Conservation (phyloP, 1,140 invertebrate species). For the Drosophila ananassae region DNA sequence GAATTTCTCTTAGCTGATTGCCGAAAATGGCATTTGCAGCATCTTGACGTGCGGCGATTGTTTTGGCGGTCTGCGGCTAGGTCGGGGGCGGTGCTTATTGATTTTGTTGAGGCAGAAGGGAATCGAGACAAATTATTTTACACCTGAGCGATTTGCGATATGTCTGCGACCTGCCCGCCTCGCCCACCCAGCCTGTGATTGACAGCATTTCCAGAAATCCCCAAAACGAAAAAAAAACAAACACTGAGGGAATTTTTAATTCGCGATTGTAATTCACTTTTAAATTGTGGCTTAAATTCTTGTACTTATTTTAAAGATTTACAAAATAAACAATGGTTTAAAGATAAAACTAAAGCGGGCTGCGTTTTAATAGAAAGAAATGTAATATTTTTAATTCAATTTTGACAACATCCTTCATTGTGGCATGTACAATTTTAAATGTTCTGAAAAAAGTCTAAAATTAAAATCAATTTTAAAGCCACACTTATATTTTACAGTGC, state of each 20-base stretch:
- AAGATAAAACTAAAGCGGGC: too few species aligned
- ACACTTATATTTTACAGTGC: neutral
- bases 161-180: slow-evolving; percentile 56
- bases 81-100: slow-evolving; percentile 36
- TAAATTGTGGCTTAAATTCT: neutral
- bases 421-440: too few species aligned
- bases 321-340: too few species aligned
- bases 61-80: slow-evolving; percentile 9
- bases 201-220: slow-evolving; percentile 38
- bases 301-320: too few species aligned
- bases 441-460: too few species aligned
- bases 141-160: slow-evolving; percentile 69
- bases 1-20: slow-evolving; percentile 27
- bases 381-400: too few species aligned
- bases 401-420: too few species aligned
- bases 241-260: slow-evolving; percentile 4
- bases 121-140: slow-evolving; percentile 79
- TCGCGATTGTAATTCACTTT: neutral
- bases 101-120: slow-evolving; percentile 60
- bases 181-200: slow-evolving; percentile 45
- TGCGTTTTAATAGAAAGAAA: too few species aligned
- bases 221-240: slow-evolving; percentile 25
- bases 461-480: neutral
- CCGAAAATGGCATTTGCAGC: slow-evolving; percentile 55
- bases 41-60: slow-evolving; percentile 34